Percentiles rank a stretch among this genome's conserved stretches.
Conservation (phyloP, 2,888 invertebrate species). For the Galeruca laticollis region DNA sequence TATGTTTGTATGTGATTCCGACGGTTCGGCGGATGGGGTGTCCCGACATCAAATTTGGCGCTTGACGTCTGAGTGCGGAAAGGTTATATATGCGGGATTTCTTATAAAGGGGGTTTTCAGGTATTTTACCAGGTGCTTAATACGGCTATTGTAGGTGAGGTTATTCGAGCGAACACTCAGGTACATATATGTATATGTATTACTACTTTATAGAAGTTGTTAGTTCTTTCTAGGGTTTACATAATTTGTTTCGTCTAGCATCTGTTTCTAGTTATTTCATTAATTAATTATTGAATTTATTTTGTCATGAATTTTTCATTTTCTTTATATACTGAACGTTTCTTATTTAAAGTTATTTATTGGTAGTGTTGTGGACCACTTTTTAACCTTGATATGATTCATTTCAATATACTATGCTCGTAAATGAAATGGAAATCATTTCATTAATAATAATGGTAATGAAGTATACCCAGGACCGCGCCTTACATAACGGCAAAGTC, state of each 20-base stretch:
- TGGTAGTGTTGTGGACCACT: no score
- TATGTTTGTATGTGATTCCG: constrained; percentile 2
- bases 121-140: constrained; percentile 17
- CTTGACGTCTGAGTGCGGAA: constrained; percentile 3
- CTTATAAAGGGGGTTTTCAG: constrained; percentile 8
- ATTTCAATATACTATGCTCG: no score
- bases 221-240: background rate
- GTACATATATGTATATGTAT: background rate
- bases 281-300: no score
- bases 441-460: no score
- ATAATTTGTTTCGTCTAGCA: background rate
- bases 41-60: constrained; percentile 25
- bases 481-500: no score
- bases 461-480: no score
- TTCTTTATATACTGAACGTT: no score
- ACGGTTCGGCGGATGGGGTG: constrained; percentile 20
- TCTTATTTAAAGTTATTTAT: no score
- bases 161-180: background rate
- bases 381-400: no score
- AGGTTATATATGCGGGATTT: constrained; percentile 11
- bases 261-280: no score
- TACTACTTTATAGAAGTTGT: background rate
- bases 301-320: no score
- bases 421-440: no score
- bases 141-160: background rate